Evolutionary conservation across 53 echinoderm and acorn worm genomes (phyloP).

Genomic region (Echinarachnius parma): DNA sequence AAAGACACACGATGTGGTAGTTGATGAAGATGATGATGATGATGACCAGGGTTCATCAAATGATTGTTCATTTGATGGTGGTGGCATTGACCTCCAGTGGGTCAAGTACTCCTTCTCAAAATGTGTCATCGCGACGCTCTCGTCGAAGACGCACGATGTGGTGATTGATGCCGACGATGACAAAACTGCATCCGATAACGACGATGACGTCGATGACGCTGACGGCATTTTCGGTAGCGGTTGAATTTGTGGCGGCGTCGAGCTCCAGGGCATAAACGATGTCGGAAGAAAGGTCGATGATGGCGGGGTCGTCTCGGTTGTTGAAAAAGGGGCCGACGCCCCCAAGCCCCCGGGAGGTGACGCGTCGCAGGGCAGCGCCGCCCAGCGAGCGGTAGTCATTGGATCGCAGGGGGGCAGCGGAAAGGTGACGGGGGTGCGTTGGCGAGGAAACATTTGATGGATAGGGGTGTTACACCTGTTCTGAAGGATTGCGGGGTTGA

Average conservation of each 20-base stretch:
- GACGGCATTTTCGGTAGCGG: no score
- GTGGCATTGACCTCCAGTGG: no score
- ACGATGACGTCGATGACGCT: neutral
- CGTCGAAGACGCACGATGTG: no score
- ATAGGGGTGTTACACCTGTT: slow-evolving; percentile 19
- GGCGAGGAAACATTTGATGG: slow-evolving; percentile 41
- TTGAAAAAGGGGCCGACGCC: neutral
- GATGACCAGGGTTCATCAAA: neutral
- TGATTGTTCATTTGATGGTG: no score
- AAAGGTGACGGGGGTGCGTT: slow-evolving; percentile 40
- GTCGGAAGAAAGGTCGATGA: neutral
- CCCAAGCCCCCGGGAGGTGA: slow-evolving; percentile 6
- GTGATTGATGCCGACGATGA: no score
- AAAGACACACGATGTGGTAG: slow-evolving; percentile 4
- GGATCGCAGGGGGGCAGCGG: slow-evolving; percentile 19
- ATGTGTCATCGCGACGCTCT: no score
- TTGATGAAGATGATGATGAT: neutral
- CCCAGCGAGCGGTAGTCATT: slow-evolving; percentile 27
- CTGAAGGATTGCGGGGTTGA: slow-evolving; percentile 7
- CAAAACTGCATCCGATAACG: neutral
- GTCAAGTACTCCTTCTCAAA: no score
- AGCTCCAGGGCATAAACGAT: no score
- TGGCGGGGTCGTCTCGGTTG: neutral
- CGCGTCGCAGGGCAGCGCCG: slow-evolving; percentile 24
- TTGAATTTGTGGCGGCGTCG: no score